A percentile compares a stretch with the other conserved stretches of the same genome.
Evolutionary conservation across 2,797 vertebrate species (phyloP).

Genomic region (Protonibea diacanthus): DNA sequence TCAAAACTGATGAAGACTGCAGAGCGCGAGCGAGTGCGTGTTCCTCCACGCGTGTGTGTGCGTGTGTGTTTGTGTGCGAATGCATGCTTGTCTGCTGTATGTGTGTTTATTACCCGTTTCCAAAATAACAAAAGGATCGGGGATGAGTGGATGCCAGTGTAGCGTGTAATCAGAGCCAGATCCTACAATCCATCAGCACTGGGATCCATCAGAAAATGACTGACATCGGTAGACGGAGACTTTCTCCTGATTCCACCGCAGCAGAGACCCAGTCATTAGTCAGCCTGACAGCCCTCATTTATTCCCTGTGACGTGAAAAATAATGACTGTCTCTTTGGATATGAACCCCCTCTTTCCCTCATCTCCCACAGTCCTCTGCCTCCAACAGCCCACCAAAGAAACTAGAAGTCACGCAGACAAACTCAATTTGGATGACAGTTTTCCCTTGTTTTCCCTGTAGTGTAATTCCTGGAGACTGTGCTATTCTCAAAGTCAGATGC

Average conservation of each 20-base stretch:
- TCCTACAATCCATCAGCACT: conserved; percentile 67
- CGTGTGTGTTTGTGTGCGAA: conserved; percentile 26
- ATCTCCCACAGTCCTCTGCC: background rate
- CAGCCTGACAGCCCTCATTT: conserved; percentile 77
- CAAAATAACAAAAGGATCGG: conserved; percentile 66
- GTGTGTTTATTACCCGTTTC: conserved; percentile 66
- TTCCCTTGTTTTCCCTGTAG: conserved; percentile 41
- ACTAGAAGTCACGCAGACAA: conserved; percentile 54
- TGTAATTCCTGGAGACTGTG: conserved; percentile 41
- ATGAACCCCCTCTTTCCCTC: conserved; percentile 14
- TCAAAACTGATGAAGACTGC: conserved; percentile 48
- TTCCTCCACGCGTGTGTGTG: background rate
- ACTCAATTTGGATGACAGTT: conserved; percentile 53
- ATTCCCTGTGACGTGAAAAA: conserved; percentile 65
- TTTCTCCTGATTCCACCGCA: conserved; percentile 76
- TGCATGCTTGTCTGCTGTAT: conserved; percentile 4
- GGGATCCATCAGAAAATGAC: conserved; percentile 57
- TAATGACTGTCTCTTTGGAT: conserved; percentile 73
- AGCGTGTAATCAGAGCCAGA: conserved; percentile 81
- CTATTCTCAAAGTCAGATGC: conserved; percentile 26
- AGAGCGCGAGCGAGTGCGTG: conserved; percentile 1
- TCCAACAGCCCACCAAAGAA: conserved; percentile 46
- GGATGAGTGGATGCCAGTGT: conserved; percentile 72
- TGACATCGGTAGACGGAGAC: conserved; percentile 62
- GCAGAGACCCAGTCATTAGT: conserved; percentile 72